Evolutionary conservation across 1,140 invertebrate genomes (phyloP).

Genomic region (Notospermus geniculatus): DNA sequence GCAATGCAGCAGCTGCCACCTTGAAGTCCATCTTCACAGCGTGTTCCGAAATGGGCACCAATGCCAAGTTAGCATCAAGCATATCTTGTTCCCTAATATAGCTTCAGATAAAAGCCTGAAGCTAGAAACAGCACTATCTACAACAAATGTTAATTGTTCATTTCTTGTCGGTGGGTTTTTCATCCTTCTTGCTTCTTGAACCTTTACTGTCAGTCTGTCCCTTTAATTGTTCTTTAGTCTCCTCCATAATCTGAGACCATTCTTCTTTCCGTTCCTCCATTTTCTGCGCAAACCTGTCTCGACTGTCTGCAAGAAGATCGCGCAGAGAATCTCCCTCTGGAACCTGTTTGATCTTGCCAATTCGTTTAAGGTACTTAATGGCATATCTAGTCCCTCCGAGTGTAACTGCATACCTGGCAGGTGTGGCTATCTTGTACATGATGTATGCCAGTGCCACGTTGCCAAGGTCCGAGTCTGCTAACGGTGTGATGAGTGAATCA

Average conservation of each 20-base stretch:
- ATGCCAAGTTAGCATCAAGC: no score
- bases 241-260: conserved; percentile 36
- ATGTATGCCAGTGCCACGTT: conserved; percentile 84
- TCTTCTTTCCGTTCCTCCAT: conserved; percentile 64
- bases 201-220: no score
- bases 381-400: conserved; percentile 73
- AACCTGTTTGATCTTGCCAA: conserved; percentile 70
- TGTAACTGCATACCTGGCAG: conserved; percentile 85
- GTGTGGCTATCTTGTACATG: conserved; percentile 88
- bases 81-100: no score
- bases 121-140: no score
- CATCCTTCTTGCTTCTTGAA: no score
- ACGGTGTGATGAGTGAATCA: conserved; percentile 71
- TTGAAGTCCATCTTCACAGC: no score
- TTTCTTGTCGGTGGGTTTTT: no score
- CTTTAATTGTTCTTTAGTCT: no score
- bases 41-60: no score
- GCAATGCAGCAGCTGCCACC: no score
- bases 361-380: conserved; percentile 67
- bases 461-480: conserved; percentile 74
- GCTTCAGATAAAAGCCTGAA: no score
- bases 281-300: conserved; percentile 59
- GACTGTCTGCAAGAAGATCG: conserved; percentile 54
- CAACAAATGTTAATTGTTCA: no score
- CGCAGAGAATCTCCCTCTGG: conserved; percentile 58